These are phyloP conservation scores for Protobothrops flavoviridis DNA, from an alignment of 2,113 vertebrate genomes.

Conservation along the genomic window DNA sequence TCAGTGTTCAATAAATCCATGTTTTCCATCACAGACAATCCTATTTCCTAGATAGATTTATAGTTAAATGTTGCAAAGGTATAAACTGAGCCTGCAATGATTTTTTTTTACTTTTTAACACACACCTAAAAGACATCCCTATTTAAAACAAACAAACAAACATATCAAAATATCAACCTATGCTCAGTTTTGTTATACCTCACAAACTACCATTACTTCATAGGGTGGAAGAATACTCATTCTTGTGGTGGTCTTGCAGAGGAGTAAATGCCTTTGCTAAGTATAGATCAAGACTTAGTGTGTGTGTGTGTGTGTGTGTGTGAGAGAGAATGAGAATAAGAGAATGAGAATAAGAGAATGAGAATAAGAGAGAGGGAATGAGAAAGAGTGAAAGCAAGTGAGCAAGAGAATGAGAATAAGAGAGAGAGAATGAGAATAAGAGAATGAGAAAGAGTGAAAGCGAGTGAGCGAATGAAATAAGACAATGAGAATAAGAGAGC, in stretches of 20 bases:
- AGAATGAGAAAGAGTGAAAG: neutral
- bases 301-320: too few relatives aligned
- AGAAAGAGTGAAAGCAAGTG: too few relatives aligned
- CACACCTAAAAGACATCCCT: neutral
- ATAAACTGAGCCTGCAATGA: neutral
- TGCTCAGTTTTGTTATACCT: neutral
- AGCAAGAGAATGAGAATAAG: neutral
- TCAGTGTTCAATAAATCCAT: neutral
- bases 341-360: neutral
- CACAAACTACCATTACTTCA: neutral
- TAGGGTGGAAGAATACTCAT: neutral
- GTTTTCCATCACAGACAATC: neutral
- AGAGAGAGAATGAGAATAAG: neutral
- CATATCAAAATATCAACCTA: neutral
- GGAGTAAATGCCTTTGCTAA: neutral
- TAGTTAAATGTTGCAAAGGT: neutral
- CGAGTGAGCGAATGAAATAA: fast-evolving
- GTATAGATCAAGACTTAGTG: neutral
- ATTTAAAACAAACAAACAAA: neutral
- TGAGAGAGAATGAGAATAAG: neutral
- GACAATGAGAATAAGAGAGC: neutral
- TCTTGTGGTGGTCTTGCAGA: neutral
- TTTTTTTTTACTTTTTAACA: neutral
- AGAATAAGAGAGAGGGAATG: neutral
- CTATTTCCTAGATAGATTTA: neutral